Percentiles rank a stretch among this genome's conserved stretches.
Evolutionary conservation across 1,140 invertebrate genomes (phyloP).

Genomic region (Psix sp.): DNA sequence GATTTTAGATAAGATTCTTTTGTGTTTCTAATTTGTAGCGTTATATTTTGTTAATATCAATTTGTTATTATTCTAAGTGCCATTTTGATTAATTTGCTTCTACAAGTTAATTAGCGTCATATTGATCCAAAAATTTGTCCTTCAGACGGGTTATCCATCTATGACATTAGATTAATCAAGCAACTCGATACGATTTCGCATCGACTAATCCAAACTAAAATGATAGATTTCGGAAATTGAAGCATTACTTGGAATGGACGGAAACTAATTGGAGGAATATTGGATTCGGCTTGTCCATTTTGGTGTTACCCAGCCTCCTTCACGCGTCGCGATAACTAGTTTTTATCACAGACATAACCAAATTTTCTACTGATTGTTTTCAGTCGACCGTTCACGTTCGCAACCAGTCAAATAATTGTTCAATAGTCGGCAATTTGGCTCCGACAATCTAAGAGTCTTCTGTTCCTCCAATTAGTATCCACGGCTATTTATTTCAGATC

Average conservation of each 20-base stretch:
- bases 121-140: conserved; percentile 45
- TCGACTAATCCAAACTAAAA: conserved; percentile 61
- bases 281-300: conserved; percentile 53
- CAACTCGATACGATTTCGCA: conserved; percentile 57
- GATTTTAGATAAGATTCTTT: conserved; percentile 17
- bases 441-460: conserved; percentile 9
- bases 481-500: conserved; percentile 32
- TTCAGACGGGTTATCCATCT: conserved; percentile 45
- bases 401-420: too few relatives aligned
- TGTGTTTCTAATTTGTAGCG: conserved; percentile 3
- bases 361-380: too few relatives aligned
- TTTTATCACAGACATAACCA: not conserved
- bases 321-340: conserved; percentile 8
- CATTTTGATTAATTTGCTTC: conserved; percentile 16
- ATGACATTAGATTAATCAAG: conserved; percentile 54
- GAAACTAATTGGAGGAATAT: conserved; percentile 58
- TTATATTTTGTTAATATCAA: not conserved
- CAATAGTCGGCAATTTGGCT: conserved; percentile 2
- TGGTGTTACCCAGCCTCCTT: conserved; percentile 23
- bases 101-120: conserved; percentile 22
- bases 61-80: conserved; percentile 9
- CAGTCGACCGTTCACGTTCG: too few relatives aligned
- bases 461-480: conserved; percentile 22
- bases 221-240: conserved; percentile 63
- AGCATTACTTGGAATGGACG: conserved; percentile 53